Base-by-base conservation (phyloP, 2,888 invertebrate species). In the Tetragonula carbonaria region DNA sequence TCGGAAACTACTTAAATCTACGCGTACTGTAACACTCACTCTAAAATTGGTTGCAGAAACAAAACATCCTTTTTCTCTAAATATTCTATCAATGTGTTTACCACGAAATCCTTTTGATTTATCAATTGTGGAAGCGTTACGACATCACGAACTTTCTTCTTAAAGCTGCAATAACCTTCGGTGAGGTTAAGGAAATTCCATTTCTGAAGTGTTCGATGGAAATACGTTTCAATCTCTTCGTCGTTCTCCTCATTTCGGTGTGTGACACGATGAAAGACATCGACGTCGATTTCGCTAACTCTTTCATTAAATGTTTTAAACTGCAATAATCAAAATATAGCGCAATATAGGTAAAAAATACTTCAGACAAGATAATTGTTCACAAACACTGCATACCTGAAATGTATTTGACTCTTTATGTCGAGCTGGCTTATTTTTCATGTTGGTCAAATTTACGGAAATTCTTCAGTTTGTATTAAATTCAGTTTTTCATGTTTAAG, bases 131-230 rank as follows among this genome's bases (percentile, higher is more conserved):
- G 97, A 79, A 99, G 96, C 1, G 97, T 98, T 2, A 98, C 96
- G 86, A 98, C 96, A 63, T 96, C 96, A 83, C 96, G 96, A 4
- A 98, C 96, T 93, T 97, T 97, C 87, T 96, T 96, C 85, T 97
- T 96, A 91, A 99, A 98, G 75, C 96, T 95, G 70, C 96, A 96
- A 94, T 97, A 99, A 92, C 97, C 97, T 90, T 98, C 96, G 0
- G 98, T 97, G 85, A 98, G 96, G 95, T 99, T 99, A 38, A 99
- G 96, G 3, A 97, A 97, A 92, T 96, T 96, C 98, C 99, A 99
- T 95, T 99, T 99, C 86, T 97, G 96, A 38, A 99, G 94, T 0
- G 98, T 96, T 93, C 98, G 96, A 90, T 96, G 96, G 94, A 99
- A 98, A 93, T 97, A 97, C 0, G 98, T 98, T 92, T 97, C 96